Conservation (phyloP, 1,140 invertebrate genomes). For the Leptinotarsa undecemlineata region DNA sequence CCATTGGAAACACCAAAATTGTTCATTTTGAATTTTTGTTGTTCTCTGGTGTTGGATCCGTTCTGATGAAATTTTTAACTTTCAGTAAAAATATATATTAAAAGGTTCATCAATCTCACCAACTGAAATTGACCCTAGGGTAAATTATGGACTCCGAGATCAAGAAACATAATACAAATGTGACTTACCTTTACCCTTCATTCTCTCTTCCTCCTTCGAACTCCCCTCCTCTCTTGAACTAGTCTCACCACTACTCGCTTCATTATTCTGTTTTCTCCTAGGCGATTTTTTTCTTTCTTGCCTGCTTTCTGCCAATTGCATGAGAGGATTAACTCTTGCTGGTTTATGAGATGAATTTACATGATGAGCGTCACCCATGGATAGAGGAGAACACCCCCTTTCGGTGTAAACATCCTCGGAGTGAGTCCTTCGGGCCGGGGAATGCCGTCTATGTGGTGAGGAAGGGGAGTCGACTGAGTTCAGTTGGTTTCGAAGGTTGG, state of each 20-base stretch:
- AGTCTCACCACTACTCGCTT: conserved; percentile 12
- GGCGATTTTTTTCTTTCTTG: conserved; percentile 27
- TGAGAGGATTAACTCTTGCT: conserved; percentile 43
- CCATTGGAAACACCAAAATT: no score
- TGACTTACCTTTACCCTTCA: conserved; percentile 4
- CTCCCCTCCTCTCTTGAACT: conserved; percentile 13
- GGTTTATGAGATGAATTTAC: conserved; percentile 15
- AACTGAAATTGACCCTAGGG: no score
- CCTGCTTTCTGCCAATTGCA: conserved; percentile 31
- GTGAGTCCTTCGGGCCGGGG: conserved; percentile 41
- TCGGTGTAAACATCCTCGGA: conserved; percentile 45
- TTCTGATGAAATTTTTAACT: no score
- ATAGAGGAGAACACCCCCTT: conserved; percentile 4
- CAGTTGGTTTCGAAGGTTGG: conserved; percentile 30
- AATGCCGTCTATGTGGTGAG: conserved; percentile 28
- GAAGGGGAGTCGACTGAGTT: background rate
- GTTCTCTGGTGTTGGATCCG: no score
- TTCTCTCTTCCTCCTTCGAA: background rate
- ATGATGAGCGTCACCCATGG: background rate
- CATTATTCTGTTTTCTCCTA: conserved; percentile 22
- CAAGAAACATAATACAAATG: no score
- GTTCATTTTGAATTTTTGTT: no score
- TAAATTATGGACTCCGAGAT: no score
- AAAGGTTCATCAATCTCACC: no score
- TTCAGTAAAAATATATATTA: no score